Evolutionary conservation across 2,113 vertebrate genomes (phyloP), one percentile per base, ranked within the genome.

Genomic region (Uria lomvia): DNA sequence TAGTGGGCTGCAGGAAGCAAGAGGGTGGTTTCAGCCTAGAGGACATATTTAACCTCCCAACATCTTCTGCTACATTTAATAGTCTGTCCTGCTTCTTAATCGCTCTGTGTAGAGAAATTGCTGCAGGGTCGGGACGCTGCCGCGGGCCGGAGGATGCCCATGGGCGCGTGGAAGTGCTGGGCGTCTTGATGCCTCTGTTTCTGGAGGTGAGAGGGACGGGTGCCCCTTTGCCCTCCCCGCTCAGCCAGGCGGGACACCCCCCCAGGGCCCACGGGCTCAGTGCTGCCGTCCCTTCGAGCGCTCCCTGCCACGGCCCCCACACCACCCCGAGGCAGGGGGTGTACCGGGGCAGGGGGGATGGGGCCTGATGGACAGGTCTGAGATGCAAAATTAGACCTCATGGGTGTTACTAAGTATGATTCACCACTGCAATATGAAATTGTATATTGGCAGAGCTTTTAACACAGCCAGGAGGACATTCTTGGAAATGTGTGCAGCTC

Each of bases 21-120:
- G 83, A 79, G 34, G 67, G 34, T 65, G 66, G 49, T 82, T 92
- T 79, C 58, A 79, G 58, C 83, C 86, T 63, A 3, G 19, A 75
- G 83, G 79, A 88, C 26, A 8, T 79, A 56, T 26, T 95, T 88
- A 88, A 91, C 95, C 67, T 86, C 86, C 43, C 86, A 73, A 49
- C 67, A 73, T 79, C 75, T 92, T 79, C 38, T 68, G 43, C 55
- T 86, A 5, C 50, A 20, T 84, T 83, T 86, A 88, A 86, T 88
- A 92, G 58, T 42, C 40, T 76, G 43, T 60, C 63, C 87, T 86
- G 73, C 15, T 34, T 80, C 86, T 95, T 92, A 63, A 92, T 95
- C 43, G 32, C 71, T 90, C 75, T 80, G 23, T 58, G 27, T 15
- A 58, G 70, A 81, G 45, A 58, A 84, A 71, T 81, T 52, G 45